These are phyloP conservation scores for Leptinotarsa texana DNA, from an alignment of 1,140 invertebrate species.

Conservation along the genomic window DNA sequence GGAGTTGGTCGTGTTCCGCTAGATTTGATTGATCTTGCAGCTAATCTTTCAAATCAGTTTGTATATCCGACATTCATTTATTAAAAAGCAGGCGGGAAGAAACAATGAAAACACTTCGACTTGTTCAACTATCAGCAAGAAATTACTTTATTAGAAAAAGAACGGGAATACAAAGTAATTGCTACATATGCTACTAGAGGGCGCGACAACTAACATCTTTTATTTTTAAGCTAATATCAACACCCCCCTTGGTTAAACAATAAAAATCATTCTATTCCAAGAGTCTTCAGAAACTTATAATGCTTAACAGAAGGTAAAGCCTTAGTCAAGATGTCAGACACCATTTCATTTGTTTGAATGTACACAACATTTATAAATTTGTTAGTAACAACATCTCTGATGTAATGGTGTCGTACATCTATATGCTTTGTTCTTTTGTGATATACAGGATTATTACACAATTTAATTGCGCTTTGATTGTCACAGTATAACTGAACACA, in stretches of 20 bases:
- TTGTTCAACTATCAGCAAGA: no score
- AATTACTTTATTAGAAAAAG: no score
- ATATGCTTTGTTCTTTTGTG: slow-evolving; percentile 51
- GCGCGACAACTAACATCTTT: no score
- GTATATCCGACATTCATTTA: no score
- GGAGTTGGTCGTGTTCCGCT: no score
- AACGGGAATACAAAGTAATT: no score
- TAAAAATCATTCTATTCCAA: not conserved
- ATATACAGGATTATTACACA: slow-evolving; percentile 48
- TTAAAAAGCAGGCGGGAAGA: not conserved
- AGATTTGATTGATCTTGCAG: no score
- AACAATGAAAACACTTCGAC: no score
- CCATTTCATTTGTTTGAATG: slow-evolving; percentile 3
- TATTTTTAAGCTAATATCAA: not conserved
- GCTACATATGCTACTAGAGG: no score
- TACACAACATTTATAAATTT: not conserved
- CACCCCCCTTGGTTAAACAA: slow-evolving; percentile 12
- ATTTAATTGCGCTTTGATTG: slow-evolving; percentile 53
- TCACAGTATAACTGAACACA: slow-evolving; percentile 44
- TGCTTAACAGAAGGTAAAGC: not conserved
- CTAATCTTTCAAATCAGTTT: no score
- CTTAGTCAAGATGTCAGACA: slow-evolving; percentile 15
- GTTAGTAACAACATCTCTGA: slow-evolving; percentile 39
- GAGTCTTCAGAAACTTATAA: not conserved
- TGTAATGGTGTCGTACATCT: slow-evolving; percentile 50